Evolutionary conservation across 1,140 invertebrate species (phyloP).

Genomic region (Laodelphax striatellus): DNA sequence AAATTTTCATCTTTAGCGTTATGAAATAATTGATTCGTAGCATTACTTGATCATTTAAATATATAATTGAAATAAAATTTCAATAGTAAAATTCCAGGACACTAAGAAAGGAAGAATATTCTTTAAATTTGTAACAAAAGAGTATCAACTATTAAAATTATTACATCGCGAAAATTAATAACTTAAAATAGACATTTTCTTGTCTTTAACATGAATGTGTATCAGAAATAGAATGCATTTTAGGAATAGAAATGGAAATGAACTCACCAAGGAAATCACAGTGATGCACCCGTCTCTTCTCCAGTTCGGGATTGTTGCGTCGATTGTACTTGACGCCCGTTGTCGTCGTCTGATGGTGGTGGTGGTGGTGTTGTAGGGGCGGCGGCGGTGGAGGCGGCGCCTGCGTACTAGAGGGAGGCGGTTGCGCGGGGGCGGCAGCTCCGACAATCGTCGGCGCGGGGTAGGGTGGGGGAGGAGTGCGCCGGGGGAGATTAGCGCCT

Average conservation of each 20-base stretch:
- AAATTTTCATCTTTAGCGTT: too few relatives aligned
- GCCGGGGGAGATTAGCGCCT: slow-evolving; percentile 39
- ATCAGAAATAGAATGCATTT: too few relatives aligned
- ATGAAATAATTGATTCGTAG: too few relatives aligned
- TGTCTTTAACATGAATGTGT: too few relatives aligned
- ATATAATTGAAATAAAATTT: too few relatives aligned
- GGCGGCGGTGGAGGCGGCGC: slow-evolving; percentile 37
- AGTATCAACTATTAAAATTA: too few relatives aligned
- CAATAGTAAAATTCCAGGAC: too few relatives aligned
- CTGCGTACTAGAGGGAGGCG: neutral
- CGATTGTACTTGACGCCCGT: slow-evolving; percentile 62
- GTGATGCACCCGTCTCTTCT: slow-evolving; percentile 87
- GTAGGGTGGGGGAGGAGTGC: slow-evolving; percentile 27
- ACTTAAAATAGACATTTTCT: too few relatives aligned
- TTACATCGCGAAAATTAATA: too few relatives aligned
- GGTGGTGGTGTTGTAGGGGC: slow-evolving; percentile 40
- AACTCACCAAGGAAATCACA: slow-evolving; percentile 85
- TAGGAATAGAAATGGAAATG: neutral
- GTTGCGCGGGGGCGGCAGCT: slow-evolving; percentile 29
- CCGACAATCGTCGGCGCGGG: slow-evolving; percentile 25
- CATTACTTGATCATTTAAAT: too few relatives aligned
- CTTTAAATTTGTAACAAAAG: too few relatives aligned
- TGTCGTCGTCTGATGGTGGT: slow-evolving; percentile 26
- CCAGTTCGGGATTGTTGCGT: slow-evolving; percentile 89
- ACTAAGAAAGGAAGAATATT: too few relatives aligned